Conservation (phyloP, 2,888 invertebrate species). For the Ctenicera cuprea region DNA sequence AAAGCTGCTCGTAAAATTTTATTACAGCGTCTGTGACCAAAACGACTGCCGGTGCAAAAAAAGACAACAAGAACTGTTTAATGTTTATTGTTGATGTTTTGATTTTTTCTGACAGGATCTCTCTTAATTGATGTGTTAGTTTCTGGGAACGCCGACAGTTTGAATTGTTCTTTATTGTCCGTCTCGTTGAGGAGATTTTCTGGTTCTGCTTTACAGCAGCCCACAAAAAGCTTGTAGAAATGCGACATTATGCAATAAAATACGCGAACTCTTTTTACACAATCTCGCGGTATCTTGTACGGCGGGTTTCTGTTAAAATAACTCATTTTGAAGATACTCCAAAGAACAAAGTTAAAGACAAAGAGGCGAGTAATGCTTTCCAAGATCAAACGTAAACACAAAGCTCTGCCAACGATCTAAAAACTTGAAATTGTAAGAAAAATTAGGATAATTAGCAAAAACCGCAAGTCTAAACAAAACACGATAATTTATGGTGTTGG, state of each 20-base stretch:
- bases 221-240: slow-evolving; percentile 53
- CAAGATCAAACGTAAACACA: background rate
- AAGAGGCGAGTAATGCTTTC: background rate
- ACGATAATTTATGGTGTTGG: background rate
- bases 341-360: background rate
- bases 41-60: slow-evolving; percentile 65
- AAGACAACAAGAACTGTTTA: slow-evolving; percentile 64
- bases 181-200: slow-evolving; percentile 56
- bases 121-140: slow-evolving; percentile 69
- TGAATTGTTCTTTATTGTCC: slow-evolving; percentile 65
- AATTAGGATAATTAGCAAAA: background rate
- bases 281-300: slow-evolving; percentile 10
- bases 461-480: slow-evolving; percentile 1
- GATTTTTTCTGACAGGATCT: slow-evolving; percentile 68
- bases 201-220: slow-evolving; percentile 47
- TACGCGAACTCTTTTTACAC: slow-evolving; percentile 17
- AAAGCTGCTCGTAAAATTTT: slow-evolving; percentile 68
- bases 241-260: slow-evolving; percentile 41
- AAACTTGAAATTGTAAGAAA: background rate
- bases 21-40: slow-evolving; percentile 67
- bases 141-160: slow-evolving; percentile 68
- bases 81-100: slow-evolving; percentile 68
- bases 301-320: slow-evolving; percentile 5
- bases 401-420: background rate
- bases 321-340: background rate